Conservation (phyloP, 2,888 invertebrate species). For the Cheiracanthium punctorium region DNA sequence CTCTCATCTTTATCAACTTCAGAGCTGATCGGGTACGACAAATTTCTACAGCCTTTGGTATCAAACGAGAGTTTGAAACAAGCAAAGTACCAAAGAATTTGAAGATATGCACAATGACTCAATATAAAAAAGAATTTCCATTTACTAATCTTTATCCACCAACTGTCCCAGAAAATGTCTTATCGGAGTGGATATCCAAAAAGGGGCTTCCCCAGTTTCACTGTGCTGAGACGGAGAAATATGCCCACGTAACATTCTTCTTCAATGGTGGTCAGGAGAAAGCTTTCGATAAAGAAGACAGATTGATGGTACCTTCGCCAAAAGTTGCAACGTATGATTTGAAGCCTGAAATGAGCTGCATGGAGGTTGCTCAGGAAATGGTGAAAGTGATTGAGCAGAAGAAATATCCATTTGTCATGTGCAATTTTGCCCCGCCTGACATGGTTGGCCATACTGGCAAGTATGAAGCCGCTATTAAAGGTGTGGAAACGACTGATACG, state of each 20-base stretch:
- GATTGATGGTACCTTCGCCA: constrained; percentile 77
- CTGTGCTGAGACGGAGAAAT: constrained; percentile 78
- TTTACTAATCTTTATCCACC: constrained; percentile 77
- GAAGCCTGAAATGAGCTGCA: constrained; percentile 77
- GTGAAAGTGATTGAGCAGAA: constrained; percentile 74
- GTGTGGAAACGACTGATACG: constrained; percentile 74
- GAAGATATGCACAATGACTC: constrained; percentile 76
- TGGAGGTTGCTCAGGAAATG: constrained; percentile 76
- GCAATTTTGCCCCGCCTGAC: constrained; percentile 78
- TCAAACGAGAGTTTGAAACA: constrained; percentile 74
- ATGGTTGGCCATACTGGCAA: constrained; percentile 78
- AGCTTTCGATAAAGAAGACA: constrained; percentile 76
- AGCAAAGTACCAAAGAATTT: constrained; percentile 73
- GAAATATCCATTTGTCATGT: constrained; percentile 77
- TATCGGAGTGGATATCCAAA: constrained; percentile 76
- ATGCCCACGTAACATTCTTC: constrained; percentile 78
- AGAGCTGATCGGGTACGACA: constrained; percentile 77
- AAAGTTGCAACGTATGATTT: constrained; percentile 77
- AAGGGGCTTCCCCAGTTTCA: constrained; percentile 76
- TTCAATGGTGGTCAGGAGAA: constrained; percentile 78
- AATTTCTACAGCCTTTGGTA: constrained; percentile 76
- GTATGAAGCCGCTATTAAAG: constrained; percentile 76
- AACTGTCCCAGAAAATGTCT: constrained; percentile 76
- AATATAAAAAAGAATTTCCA: constrained; percentile 77
- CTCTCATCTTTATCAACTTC: constrained; percentile 77